Evolutionary conservation across 2,888 invertebrate species (phyloP), one percentile per base, ranked within the genome.

Genomic region (Agrotis ipsilon): DNA sequence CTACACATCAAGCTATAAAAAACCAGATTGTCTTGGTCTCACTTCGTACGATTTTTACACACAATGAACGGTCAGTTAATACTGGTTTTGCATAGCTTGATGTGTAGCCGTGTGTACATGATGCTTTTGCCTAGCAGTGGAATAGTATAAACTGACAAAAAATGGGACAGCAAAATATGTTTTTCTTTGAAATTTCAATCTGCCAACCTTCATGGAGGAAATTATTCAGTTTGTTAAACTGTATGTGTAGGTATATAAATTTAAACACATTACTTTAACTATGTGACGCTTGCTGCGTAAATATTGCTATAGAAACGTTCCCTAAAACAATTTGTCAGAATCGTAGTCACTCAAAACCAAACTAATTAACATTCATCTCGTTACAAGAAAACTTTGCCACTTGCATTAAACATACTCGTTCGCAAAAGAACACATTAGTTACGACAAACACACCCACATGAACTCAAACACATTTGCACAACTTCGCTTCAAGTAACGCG

Each of bases 401-500:
- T 58, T 68, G 49, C 46, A 74, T 75, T 43, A 51, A 70, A 60
- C 46, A 51, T 54, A 61, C 54, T 59, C 19, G 49, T 63, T 70
- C 46, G 68, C 46, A 46, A 45, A 72, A 73, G 19, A 68, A 68
- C 45, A 76, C 39, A 62, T 68, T 39, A 46, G n/a, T 61, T 32
- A 57, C 21, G 55, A 60, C 39, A 54, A 59, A 69, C 57, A 65
- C 19, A 57, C 16, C 3, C 24, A 62, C 32, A 63, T 48, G 57
- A 76, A 70, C 62, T 76, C 51, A 70, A 74, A 76, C 74, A 78
- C 61, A 75, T 76, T 78, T 45, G 61, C 58, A 54, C 61, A 75
- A 78, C 72, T 78, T 46, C 58, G 58, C 52, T 52, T 21, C 54
- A 73, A 68, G 62, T 62, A 69, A 62, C 52, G 59, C 65, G 54